A percentile compares a stretch with the other conserved stretches of the same genome.
Conservation (phyloP, 2,888 invertebrate genomes). For the Tyria jacobaeae region DNA sequence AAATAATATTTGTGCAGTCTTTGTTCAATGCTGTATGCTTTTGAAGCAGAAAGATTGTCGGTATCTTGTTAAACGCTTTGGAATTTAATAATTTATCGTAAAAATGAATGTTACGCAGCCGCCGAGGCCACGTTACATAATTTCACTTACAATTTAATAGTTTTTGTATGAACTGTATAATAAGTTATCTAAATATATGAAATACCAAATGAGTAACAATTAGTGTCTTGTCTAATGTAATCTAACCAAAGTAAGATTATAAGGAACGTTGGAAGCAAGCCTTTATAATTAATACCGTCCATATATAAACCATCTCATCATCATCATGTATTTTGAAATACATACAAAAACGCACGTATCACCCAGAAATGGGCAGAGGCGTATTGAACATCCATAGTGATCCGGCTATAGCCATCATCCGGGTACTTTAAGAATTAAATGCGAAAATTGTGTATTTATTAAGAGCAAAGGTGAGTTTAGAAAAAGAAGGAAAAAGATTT, state of each 20-base stretch:
- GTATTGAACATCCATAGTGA: too few relatives aligned
- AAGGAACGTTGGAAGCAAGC: background rate
- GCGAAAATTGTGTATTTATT: too few relatives aligned
- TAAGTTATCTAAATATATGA: constrained; percentile 31
- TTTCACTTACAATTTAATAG: constrained; percentile 25
- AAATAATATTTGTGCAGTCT: background rate
- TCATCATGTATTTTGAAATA: too few relatives aligned
- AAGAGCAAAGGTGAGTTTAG: too few relatives aligned
- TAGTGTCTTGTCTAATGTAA: background rate
- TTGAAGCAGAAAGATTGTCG: constrained; percentile 9
- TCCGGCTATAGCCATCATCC: too few relatives aligned
- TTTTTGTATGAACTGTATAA: constrained; percentile 28
- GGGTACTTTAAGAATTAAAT: too few relatives aligned
- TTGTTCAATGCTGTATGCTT: background rate
- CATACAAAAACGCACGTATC: too few relatives aligned
- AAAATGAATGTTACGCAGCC: constrained; percentile 23
- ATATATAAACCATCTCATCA: too few relatives aligned
- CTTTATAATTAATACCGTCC: too few relatives aligned
- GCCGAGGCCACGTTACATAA: constrained; percentile 37
- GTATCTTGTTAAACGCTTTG: constrained; percentile 20
- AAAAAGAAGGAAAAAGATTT: too few relatives aligned
- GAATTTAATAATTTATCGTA: constrained; percentile 29
- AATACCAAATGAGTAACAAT: constrained; percentile 5
- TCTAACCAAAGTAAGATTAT: background rate
- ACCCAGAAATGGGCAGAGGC: too few relatives aligned